Percentiles rank a stretch among this genome's conserved stretches.
These are phyloP conservation scores for Ennomos quercinarius DNA, from an alignment of 2,888 invertebrate species.

Conservation along the genomic window DNA sequence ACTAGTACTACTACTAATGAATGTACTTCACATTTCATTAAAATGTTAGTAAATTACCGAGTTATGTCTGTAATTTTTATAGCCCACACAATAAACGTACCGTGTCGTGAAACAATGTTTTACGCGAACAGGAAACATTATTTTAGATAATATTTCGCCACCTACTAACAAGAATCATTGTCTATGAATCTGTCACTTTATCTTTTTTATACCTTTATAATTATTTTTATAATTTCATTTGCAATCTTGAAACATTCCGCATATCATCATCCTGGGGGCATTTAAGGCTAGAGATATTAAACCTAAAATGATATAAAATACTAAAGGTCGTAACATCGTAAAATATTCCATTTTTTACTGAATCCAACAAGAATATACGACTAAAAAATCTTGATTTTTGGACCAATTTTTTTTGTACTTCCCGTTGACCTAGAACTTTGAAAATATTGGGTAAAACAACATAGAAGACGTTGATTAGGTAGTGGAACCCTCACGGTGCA, in stretches of 20 bases:
- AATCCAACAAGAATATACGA: too few relatives aligned
- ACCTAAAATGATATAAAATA: too few relatives aligned
- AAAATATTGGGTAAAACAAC: too few relatives aligned
- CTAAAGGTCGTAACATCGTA: too few relatives aligned
- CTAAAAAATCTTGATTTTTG: too few relatives aligned
- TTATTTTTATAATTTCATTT: slow-evolving; percentile 3
- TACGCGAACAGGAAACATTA: slow-evolving; percentile 25
- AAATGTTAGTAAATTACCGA: slow-evolving; percentile 10
- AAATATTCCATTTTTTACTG: too few relatives aligned
- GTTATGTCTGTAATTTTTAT: slow-evolving; percentile 23
- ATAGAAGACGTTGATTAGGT: too few relatives aligned
- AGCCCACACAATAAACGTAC: slow-evolving; percentile 19
- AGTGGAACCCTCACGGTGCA: too few relatives aligned
- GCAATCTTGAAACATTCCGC: slow-evolving; percentile 5
- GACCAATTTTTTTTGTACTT: too few relatives aligned
- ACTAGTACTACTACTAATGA: not conserved
- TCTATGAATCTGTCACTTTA: slow-evolving; percentile 26
- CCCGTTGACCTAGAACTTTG: too few relatives aligned
- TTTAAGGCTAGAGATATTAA: too few relatives aligned
- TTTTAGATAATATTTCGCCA: slow-evolving; percentile 15
- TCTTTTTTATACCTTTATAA: slow-evolving; percentile 4
- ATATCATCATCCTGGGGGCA: slow-evolving; percentile 1
- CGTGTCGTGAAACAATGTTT: slow-evolving; percentile 22
- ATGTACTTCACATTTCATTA: not conserved
- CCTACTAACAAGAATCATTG: slow-evolving; percentile 16